Percentiles rank a stretch among this genome's conserved stretches.
Evolutionary conservation across 2,888 invertebrate species (phyloP).

Genomic region (Apomyelois bistriatella): DNA sequence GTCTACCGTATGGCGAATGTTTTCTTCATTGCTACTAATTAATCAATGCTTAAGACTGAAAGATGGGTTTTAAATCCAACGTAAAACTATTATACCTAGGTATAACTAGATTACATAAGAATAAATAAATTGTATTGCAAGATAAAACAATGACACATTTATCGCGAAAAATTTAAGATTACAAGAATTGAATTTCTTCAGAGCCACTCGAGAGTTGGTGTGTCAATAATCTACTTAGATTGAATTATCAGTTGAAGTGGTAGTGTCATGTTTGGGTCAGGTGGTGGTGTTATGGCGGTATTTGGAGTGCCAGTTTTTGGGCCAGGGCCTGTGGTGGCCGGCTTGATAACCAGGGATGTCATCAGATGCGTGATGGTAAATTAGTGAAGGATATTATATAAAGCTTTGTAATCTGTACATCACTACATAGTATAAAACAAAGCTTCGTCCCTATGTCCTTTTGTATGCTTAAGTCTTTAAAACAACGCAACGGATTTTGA

Average conservation of each 20-base stretch:
- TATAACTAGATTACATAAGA: too few relatives aligned
- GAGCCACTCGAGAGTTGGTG: conserved; percentile 13
- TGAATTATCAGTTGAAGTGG: not conserved
- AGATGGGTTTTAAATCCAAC: too few relatives aligned
- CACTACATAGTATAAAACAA: too few relatives aligned
- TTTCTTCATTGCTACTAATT: too few relatives aligned
- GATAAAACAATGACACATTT: not conserved
- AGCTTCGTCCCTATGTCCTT: too few relatives aligned
- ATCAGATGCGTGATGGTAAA: conserved; percentile 1
- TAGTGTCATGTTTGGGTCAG: conserved; percentile 31
- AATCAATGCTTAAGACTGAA: too few relatives aligned
- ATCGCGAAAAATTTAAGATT: not conserved
- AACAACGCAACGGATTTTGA: too few relatives aligned
- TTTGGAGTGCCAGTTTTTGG: conserved; percentile 40
- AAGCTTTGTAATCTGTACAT: too few relatives aligned
- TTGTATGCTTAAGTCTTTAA: too few relatives aligned
- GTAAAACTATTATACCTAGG: too few relatives aligned
- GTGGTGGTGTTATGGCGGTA: conserved; percentile 31
- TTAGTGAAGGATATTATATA: not conserved
- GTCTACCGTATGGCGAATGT: too few relatives aligned
- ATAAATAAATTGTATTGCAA: not conserved
- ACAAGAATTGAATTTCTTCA: not conserved
- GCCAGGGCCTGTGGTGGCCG: conserved; percentile 33
- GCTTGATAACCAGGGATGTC: conserved; percentile 19
- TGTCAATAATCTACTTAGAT: conserved; percentile 6